phyloP scores from a whole-genome alignment of 2,888 invertebrate species.

The Acronicta aceris region DNA sequence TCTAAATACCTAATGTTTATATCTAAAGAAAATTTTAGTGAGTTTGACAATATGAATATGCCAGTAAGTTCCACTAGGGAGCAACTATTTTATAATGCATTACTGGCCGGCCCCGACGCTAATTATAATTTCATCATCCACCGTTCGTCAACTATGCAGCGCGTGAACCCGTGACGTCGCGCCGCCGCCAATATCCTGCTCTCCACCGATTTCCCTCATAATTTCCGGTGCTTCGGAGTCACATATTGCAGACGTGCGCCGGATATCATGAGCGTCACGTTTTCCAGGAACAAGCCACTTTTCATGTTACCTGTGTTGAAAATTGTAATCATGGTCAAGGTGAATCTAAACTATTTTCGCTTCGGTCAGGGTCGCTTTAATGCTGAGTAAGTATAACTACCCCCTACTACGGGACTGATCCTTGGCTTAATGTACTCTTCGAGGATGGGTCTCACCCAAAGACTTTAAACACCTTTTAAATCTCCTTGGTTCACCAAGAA shows the following conservation, averaged over 20 bases:
- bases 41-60: too few species aligned
- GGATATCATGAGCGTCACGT: slow-evolving; percentile 32
- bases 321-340: slow-evolving; percentile 11
- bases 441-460: too few species aligned
- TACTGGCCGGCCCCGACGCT: neutral
- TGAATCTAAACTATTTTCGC: neutral
- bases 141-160: neutral
- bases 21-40: too few species aligned
- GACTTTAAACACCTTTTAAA: too few species aligned
- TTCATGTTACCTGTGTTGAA: slow-evolving; percentile 13
- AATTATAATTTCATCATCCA: slow-evolving; percentile 7
- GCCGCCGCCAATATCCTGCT: slow-evolving; percentile 41
- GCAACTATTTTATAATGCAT: neutral
- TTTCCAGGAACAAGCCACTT: slow-evolving; percentile 17
- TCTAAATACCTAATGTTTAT: too few species aligned
- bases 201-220: slow-evolving; percentile 44
- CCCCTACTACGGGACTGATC: too few species aligned
- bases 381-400: too few species aligned
- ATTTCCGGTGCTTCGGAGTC: slow-evolving; percentile 41
- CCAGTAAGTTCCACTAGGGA: neutral
- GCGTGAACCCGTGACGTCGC: slow-evolving; percentile 8
- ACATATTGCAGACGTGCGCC: slow-evolving; percentile 40
- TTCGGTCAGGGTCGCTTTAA: neutral
- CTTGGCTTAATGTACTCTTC: too few species aligned
- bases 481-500: too few species aligned